phyloP scores from a whole-genome alignment of 2,797 vertebrate species.

The Martes flavigula region DNA sequence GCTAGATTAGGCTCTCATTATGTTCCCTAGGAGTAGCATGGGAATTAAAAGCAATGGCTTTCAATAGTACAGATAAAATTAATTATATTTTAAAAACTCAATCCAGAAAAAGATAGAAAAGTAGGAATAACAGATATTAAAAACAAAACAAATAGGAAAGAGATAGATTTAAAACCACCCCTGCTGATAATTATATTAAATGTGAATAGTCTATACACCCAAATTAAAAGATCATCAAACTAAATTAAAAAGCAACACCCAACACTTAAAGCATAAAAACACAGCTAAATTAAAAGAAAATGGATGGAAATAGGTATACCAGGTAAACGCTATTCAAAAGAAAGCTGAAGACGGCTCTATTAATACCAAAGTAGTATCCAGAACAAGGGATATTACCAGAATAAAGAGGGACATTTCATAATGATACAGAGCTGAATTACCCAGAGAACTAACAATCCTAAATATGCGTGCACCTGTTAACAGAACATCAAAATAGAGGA shows the following conservation, averaged over 20 bases:
- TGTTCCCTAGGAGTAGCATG: neutral
- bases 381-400: neutral
- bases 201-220: neutral
- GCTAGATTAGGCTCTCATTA: neutral
- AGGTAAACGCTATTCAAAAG: neutral
- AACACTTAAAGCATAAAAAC: slow-evolving; percentile 5
- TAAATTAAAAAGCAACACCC: neutral
- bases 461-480: neutral
- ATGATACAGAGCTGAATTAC: neutral
- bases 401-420: neutral
- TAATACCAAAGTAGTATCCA: neutral
- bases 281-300: neutral
- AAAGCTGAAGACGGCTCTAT: neutral
- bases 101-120: neutral
- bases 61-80: neutral
- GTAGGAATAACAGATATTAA: neutral
- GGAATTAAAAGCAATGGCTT: neutral
- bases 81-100: neutral
- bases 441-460: neutral
- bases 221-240: neutral
- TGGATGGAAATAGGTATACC: neutral
- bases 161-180: neutral
- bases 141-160: neutral
- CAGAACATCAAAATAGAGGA: neutral
- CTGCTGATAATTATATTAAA: neutral